Evolutionary conservation across 2,113 vertebrate species (phyloP).

Genomic region (Protomyctophum bolini): DNA sequence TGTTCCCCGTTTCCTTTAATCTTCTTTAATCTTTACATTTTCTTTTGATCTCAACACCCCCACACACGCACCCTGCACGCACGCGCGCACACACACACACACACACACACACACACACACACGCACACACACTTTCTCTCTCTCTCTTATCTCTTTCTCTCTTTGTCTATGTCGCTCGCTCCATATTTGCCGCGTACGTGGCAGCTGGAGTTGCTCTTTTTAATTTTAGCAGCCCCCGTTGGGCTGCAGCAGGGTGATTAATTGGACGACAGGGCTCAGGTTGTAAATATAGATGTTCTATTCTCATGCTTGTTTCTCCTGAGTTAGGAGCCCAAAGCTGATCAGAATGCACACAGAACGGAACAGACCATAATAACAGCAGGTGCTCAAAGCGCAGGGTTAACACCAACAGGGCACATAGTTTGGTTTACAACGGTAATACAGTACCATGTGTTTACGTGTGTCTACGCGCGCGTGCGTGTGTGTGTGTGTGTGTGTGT

Average conservation of each 20-base stretch:
- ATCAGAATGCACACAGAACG: slow-evolving; percentile 50
- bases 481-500: no score
- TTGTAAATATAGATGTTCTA: slow-evolving; percentile 72
- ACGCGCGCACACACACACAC: slow-evolving; percentile 2
- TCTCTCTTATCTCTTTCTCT: not conserved
- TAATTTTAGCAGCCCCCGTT: slow-evolving; percentile 54
- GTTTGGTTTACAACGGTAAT: no score
- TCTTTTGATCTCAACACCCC: no score
- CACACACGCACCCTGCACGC: no score
- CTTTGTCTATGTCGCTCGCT: slow-evolving; percentile 13
- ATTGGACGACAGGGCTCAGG: slow-evolving; percentile 54
- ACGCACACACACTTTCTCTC: slow-evolving; percentile 18
- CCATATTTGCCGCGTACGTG: slow-evolving; percentile 25
- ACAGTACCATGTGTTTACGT: no score
- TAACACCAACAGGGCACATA: slow-evolving; percentile 14
- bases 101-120: slow-evolving; percentile 2
- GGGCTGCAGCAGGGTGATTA: slow-evolving; percentile 57
- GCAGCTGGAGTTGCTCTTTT: slow-evolving; percentile 59
- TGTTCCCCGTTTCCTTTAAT: no score
- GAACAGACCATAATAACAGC: slow-evolving; percentile 31
- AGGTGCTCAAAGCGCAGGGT: slow-evolving; percentile 50
- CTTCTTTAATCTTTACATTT: no score
- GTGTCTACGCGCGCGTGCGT: no score
- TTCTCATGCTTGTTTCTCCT: slow-evolving; percentile 57
- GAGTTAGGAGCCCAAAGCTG: slow-evolving; percentile 39